Evolutionary conservation across 2,797 vertebrate genomes (phyloP).

Genomic region (Acipenser ruthenus): DNA sequence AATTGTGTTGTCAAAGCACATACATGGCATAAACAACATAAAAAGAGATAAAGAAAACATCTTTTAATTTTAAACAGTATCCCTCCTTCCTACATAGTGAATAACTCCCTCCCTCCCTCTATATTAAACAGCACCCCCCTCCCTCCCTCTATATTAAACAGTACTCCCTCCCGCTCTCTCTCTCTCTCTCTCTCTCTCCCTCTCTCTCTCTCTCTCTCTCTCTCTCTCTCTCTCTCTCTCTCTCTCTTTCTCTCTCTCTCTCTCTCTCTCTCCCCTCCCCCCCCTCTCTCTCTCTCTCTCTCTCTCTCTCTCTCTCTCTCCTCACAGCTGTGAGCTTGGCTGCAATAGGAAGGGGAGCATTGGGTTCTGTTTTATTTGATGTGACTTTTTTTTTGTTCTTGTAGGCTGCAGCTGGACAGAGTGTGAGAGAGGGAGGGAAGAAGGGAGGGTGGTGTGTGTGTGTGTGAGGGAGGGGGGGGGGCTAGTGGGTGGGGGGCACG

Average conservation of each 20-base stretch:
- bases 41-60: too few species aligned
- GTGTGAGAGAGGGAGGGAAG: slow-evolving; percentile 43
- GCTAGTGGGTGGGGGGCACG: slow-evolving; percentile 58
- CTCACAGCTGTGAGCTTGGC: slow-evolving; percentile 63
- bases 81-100: too few species aligned
- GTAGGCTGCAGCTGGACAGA: slow-evolving; percentile 74
- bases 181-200: too few species aligned
- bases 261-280: slow-evolving; percentile 50
- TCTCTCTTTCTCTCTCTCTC: too few species aligned
- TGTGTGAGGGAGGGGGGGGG: slow-evolving; percentile 32
- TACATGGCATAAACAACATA: too few species aligned
- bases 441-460: slow-evolving; percentile 40
- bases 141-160: slow-evolving; percentile 16
- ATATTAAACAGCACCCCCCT: too few species aligned
- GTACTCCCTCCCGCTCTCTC: slow-evolving; percentile 12
- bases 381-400: slow-evolving; percentile 45
- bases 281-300: too few species aligned
- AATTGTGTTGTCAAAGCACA: too few species aligned
- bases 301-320: slow-evolving; percentile 39
- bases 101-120: too few species aligned
- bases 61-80: too few species aligned
- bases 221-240: too few species aligned
- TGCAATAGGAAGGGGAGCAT: slow-evolving; percentile 38
- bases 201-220: slow-evolving; percentile 40
- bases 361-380: slow-evolving; percentile 59